Evolutionary conservation across 1,140 invertebrate genomes (phyloP).

Genomic region (Nomia melanderi): DNA sequence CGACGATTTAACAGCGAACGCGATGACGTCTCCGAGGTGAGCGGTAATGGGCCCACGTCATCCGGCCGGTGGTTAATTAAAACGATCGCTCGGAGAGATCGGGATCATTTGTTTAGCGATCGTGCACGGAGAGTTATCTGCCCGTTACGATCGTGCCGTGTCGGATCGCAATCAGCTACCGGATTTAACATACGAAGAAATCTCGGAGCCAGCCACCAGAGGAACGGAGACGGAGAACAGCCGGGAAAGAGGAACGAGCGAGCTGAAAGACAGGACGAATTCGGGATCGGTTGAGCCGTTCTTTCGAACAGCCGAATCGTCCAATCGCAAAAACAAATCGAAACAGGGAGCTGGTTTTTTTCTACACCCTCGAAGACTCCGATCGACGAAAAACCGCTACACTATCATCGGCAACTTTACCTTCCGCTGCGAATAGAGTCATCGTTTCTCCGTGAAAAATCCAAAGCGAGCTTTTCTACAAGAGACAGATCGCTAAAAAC

Average conservation of each 20-base stretch:
- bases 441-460: too few species aligned
- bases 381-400: too few species aligned
- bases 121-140: conserved; percentile 69
- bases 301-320: too few species aligned
- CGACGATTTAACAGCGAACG: conserved; percentile 26
- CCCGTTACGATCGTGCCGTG: conserved; percentile 69
- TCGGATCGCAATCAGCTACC: conserved; percentile 73
- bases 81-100: conserved; percentile 66
- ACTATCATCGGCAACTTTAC: too few species aligned
- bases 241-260: neutral
- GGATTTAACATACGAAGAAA: conserved; percentile 68
- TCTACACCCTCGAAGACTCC: too few species aligned
- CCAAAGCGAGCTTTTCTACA: too few species aligned
- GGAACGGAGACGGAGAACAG: neutral
- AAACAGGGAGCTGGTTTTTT: too few species aligned
- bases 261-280: neutral
- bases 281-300: neutral
- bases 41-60: conserved; percentile 42
- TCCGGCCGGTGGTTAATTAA: conserved; percentile 67
- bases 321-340: too few species aligned
- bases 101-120: conserved; percentile 72
- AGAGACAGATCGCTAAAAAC: too few species aligned
- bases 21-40: conserved; percentile 14
- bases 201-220: conserved; percentile 35
- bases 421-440: too few species aligned